These are phyloP conservation scores for Amphipoea oculea DNA, from an alignment of 2,888 invertebrate species.

Conservation along the genomic window DNA sequence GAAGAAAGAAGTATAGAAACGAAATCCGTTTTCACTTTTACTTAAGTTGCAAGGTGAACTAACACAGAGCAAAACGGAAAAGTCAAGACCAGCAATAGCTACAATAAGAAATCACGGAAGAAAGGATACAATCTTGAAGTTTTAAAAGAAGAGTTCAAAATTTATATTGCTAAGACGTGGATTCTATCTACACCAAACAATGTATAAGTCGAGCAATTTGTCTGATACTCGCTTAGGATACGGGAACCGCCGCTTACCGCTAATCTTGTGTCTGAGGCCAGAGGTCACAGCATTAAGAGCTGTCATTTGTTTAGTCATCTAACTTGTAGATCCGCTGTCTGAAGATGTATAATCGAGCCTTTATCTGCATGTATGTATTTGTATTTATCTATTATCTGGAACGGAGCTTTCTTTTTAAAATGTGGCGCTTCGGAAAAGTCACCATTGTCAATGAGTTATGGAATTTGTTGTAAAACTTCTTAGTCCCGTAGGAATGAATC, in stretches of 20 bases:
- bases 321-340: conserved; percentile 35
- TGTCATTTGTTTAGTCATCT: conserved; percentile 47
- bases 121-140: neutral
- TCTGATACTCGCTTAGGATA: conserved; percentile 37
- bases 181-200: conserved; percentile 3
- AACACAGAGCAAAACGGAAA: neutral
- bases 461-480: neutral
- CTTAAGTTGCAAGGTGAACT: neutral
- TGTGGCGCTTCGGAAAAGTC: neutral
- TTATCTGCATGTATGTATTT: neutral
- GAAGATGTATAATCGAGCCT: neutral
- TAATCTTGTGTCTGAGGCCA: conserved; percentile 51
- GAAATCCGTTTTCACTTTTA: conserved; percentile 26
- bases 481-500: conserved; percentile 7
- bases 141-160: neutral
- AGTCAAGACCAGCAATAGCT: neutral
- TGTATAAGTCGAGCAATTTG: conserved; percentile 32
- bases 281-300: conserved; percentile 55
- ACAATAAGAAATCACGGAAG: neutral
- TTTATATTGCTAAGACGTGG: conserved; percentile 6
- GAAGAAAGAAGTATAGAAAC: conserved; percentile 1
- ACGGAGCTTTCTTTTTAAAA: neutral
- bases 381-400: neutral
- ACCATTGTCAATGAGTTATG: neutral
- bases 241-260: conserved; percentile 40